A percentile compares a stretch with the other conserved stretches of the same genome.
Conservation (phyloP, 2,113 vertebrate genomes). For the Carettochelys insculpta region DNA sequence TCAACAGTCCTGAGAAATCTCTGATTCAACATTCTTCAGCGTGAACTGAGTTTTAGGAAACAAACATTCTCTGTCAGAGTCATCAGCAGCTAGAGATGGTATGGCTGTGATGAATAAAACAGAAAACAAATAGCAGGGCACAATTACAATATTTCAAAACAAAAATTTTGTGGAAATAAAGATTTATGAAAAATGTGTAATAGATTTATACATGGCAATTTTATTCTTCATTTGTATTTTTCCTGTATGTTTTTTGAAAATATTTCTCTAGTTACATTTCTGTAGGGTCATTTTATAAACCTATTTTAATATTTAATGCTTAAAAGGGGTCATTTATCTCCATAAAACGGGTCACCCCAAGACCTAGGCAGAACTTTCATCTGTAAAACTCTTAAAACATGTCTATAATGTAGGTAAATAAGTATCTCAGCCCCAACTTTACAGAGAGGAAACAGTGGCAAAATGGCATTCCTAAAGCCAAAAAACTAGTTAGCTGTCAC, state of each 20-base stretch:
- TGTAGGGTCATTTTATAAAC: not conserved
- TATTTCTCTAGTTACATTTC: not conserved
- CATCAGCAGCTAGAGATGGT: not conserved
- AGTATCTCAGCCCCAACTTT: not conserved
- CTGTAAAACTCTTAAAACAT: not conserved
- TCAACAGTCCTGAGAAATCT: not conserved
- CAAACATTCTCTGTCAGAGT: not conserved
- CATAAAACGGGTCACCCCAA: not conserved
- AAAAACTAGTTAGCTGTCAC: not conserved
- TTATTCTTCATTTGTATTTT: not conserved
- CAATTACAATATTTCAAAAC: not conserved
- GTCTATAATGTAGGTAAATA: not conserved
- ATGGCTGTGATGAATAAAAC: accelerated
- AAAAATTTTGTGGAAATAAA: not conserved
- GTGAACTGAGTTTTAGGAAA: not conserved
- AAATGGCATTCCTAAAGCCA: no score
- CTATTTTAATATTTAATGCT: not conserved
- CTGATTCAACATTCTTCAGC: not conserved
- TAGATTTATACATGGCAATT: not conserved
- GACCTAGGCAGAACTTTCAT: not conserved
- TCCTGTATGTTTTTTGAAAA: not conserved
- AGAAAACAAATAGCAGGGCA: not conserved
- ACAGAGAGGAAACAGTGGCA: no score
- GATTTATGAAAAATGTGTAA: not conserved
- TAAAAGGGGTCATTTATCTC: not conserved